Evolutionary conservation across 2,113 vertebrate genomes (phyloP), one percentile per base, ranked within the genome.

Genomic region (Chaetops frenatus): DNA sequence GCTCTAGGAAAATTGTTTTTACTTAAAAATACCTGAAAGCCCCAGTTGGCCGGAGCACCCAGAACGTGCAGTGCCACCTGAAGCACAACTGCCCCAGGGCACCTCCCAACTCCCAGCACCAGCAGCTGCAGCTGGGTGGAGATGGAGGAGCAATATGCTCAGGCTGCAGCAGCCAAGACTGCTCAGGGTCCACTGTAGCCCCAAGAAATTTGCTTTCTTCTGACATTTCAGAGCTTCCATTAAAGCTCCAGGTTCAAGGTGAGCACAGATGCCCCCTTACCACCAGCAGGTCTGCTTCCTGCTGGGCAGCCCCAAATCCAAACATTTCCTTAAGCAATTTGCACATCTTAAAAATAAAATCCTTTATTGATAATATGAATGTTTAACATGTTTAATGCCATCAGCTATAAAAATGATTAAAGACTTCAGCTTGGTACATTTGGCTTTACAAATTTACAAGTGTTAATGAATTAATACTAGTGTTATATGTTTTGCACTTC

Each of bases 391-490:
- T 98, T 98, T 98, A 98, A 98, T 98, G 97, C 77, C 94, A 85
- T 96, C 94, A 98, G 96, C 92, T 98, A 98, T 97, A 97, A 98
- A 98, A 98, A 97, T 81, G 97, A 97, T 96, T 94, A 96, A 94
- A 97, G 97, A 96, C 88, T 96, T 97, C 92, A 91, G 96, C 96
- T 94, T 9, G 92, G 94, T 96, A 97, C 95, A 95, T 96, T 95
- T 96, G 97, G 96, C 95, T 98, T 98, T 97, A 98, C 98, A 98
- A 95, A 97, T 98, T 96, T 97, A 98, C 98, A 98, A 70, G 91
- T 90, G 95, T 97, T 96, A 98, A 96, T 92, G 91, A 95, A 81
- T 96, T 95, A 96, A 95, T 94, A 97, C 91, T 83, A 93, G 70
- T 82, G 92, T 90, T 94, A 88, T 72, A 51, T 81, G 23, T 74